These are phyloP conservation scores for Parnassius apollo DNA, from an alignment of 2,888 invertebrate genomes.

Conservation along the genomic window DNA sequence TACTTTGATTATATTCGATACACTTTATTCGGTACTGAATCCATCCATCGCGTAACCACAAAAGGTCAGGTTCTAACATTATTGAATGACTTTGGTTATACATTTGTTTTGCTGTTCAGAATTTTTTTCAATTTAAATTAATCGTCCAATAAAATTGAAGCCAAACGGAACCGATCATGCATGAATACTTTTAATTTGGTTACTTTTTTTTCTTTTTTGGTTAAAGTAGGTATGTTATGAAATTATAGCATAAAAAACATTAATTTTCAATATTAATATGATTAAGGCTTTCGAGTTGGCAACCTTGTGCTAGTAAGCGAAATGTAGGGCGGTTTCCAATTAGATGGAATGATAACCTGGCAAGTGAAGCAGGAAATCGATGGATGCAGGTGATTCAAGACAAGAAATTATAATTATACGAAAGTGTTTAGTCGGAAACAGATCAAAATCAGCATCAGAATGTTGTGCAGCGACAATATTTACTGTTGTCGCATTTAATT, in stretches of 20 bases:
- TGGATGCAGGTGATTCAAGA: no score
- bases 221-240: constrained; percentile 32
- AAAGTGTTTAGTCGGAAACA: no score
- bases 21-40: constrained; percentile 51
- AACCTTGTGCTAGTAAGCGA: no score
- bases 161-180: constrained; percentile 74
- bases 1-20: constrained; percentile 68
- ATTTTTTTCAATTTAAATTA: constrained; percentile 79
- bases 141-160: constrained; percentile 78
- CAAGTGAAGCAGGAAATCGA: no score
- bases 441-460: no score
- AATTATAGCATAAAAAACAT: neutral
- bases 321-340: no score
- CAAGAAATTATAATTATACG: no score
- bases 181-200: constrained; percentile 80
- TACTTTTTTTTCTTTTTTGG: constrained; percentile 61
- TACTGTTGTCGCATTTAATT: no score
- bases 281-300: no score
- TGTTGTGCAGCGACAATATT: no score
- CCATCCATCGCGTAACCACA: constrained; percentile 68
- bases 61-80: constrained; percentile 59
- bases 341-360: no score
- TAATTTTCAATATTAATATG: constrained; percentile 36
- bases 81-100: constrained; percentile 59
- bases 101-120: constrained; percentile 78